These are phyloP conservation scores for Peribatodes rhomboidaria DNA, from an alignment of 2,888 invertebrate species.

Conservation along the genomic window DNA sequence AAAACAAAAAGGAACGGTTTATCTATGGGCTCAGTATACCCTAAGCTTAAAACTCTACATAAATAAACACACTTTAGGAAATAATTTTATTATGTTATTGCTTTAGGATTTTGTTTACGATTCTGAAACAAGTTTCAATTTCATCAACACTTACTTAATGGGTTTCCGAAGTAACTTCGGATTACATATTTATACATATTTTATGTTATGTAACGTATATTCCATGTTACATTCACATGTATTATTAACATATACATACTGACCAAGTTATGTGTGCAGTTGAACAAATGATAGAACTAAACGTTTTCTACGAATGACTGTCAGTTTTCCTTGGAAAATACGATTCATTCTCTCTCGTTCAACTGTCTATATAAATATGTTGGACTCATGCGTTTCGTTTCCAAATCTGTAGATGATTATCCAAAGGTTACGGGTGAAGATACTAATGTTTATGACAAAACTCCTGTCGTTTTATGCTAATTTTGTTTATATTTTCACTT, in stretches of 20 bases:
- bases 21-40: no score
- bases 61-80: background rate
- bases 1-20: no score
- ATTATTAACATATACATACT: background rate
- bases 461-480: constrained; percentile 21
- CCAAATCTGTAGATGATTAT: constrained; percentile 15
- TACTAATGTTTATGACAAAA: constrained; percentile 14
- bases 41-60: no score
- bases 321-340: no score
- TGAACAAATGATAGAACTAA: background rate
- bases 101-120: background rate
- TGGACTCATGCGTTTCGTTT: background rate
- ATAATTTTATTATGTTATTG: no score
- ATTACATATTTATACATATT: background rate
- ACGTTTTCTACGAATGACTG: no score
- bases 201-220: background rate
- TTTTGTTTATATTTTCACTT: constrained; percentile 13
- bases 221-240: background rate
- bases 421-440: constrained; percentile 15
- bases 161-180: background rate
- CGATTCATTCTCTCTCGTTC: no score
- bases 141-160: background rate
- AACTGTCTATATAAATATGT: no score
- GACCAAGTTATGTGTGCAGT: no score
- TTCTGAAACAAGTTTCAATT: background rate